phyloP scores from a whole-genome alignment of 2,888 invertebrate genomes.

The Malachius bipustulatus region DNA sequence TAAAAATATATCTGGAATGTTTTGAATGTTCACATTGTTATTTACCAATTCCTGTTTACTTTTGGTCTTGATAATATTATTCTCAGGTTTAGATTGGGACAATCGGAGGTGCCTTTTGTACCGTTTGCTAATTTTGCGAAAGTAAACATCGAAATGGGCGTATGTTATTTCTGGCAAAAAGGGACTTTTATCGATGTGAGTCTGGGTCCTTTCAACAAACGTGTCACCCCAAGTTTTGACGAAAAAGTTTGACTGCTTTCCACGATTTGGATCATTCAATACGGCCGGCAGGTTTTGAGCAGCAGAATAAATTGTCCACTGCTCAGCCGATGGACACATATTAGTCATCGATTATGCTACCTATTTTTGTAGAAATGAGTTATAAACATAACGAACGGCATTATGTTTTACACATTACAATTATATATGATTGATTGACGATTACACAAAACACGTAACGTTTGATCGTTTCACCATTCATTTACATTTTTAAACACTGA shows the following conservation, averaged over 20 bases:
- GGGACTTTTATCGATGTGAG: slow-evolving; percentile 57
- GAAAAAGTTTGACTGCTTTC: slow-evolving; percentile 86
- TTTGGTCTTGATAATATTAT: slow-evolving; percentile 20
- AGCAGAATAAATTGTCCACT: slow-evolving; percentile 83
- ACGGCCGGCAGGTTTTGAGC: slow-evolving; percentile 92
- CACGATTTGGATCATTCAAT: slow-evolving; percentile 85
- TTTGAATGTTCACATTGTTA: slow-evolving; percentile 44
- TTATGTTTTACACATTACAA: no score
- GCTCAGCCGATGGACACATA: slow-evolving; percentile 30
- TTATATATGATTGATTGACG: no score
- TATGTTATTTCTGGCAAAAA: slow-evolving; percentile 73
- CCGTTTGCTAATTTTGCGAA: slow-evolving; percentile 62
- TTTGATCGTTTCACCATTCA: no score
- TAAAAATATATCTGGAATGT: slow-evolving; percentile 77
- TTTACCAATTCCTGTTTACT: slow-evolving; percentile 30
- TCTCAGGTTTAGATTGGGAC: slow-evolving; percentile 30
- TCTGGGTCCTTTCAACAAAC: slow-evolving; percentile 72
- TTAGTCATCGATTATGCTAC: not conserved
- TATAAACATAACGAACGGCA: no score
- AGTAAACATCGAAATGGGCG: slow-evolving; percentile 77
- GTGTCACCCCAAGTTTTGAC: slow-evolving; percentile 96
- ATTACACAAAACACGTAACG: no score
- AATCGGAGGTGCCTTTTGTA: slow-evolving; percentile 51
- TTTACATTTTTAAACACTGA: no score
- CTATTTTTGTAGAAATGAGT: no score